Percentiles rank a stretch among this genome's conserved stretches.
These are phyloP conservation scores for Poecile montanus DNA, from an alignment of 2,797 vertebrate species.

Conservation along the genomic window DNA sequence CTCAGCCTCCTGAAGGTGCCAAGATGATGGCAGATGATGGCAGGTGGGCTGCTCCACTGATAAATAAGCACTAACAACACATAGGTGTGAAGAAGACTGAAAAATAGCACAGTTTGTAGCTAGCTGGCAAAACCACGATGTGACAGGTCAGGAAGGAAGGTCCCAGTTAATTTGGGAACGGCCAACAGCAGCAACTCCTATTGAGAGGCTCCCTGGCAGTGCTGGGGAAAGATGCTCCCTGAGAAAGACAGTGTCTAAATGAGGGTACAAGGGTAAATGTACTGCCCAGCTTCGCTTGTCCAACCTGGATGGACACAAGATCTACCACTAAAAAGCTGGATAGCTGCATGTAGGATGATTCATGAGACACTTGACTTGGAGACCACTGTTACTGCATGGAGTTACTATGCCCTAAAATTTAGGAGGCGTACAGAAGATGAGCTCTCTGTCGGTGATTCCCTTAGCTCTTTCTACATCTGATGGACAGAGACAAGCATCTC, in stretches of 20 bases:
- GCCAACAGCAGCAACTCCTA: not conserved
- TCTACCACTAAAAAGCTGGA: not conserved
- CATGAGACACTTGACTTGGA: not conserved
- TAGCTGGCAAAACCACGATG: not conserved
- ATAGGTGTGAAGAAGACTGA: not conserved
- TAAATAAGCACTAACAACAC: not conserved
- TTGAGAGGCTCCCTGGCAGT: rapidly evolving
- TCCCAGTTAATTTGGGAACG: not conserved
- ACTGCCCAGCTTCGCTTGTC: not conserved
- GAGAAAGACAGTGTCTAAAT: not conserved
- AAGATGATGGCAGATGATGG: too few species aligned
- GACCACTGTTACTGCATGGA: not conserved
- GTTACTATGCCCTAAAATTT: not conserved
- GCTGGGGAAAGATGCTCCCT: not conserved
- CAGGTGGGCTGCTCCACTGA: not conserved
- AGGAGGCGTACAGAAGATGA: not conserved
- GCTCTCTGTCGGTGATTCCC: not conserved
- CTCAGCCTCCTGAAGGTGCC: not conserved
- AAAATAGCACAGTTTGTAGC: not conserved
- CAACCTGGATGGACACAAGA: not conserved
- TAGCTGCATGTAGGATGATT: not conserved
- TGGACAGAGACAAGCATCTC: not conserved
- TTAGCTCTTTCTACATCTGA: not conserved
- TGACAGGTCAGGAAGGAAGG: not conserved
- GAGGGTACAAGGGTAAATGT: not conserved